Base-by-base conservation (phyloP, 2,888 invertebrate genomes). In the Lypha dubia region DNA sequence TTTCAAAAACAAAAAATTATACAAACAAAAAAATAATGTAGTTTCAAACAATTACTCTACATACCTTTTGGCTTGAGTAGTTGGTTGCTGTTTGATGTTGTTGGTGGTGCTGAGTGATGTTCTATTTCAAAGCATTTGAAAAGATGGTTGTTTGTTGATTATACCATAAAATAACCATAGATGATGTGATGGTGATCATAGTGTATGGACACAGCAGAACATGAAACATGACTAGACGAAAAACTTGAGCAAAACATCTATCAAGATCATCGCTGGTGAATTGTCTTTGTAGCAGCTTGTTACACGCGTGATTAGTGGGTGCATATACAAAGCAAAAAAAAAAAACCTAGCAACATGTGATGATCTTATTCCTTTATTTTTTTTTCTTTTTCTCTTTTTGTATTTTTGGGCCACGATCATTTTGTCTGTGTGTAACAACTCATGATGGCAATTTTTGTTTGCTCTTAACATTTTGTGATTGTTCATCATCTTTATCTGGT, bases 271-370 rank as follows among this genome's bases (percentile, higher is more conserved):
- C 79, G 79, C 65, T 85, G 9, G 53, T 65, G 56, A 87, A 84
- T 87, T 87, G 87, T 85, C 87, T 86, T 88, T 87, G 85, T 86
- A 87, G 83, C 81, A 85, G 84, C 87, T 87, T 86, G 87, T 87
- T 87, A 87, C 86, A 86, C 85, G 86, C 88, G 86, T 88, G 88
- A 87, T 88, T 87, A 88, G 86, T 86, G 85, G 83, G 82, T 83
- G 86, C 83, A 73, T 68, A 82, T 79, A 85, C 85, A 79, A 73
- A n/a, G n/a, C n/a, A n/a, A n/a, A n/a, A n/a, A n/a, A n/a, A 68
- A 84, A 71, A 76, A 84, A 62, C 24, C 15, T 49, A 75, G 17
- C 75, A 84, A 77, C 77, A 84, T 84, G 81, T 81, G 84, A 77
- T 84, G 75, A 68, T 70, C 53, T 76, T 75, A 70, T 70, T 82